A percentile compares a stretch with the other conserved stretches of the same genome.
Evolutionary conservation across 2,113 vertebrate genomes (phyloP).

Genomic region (Calypte anna): DNA sequence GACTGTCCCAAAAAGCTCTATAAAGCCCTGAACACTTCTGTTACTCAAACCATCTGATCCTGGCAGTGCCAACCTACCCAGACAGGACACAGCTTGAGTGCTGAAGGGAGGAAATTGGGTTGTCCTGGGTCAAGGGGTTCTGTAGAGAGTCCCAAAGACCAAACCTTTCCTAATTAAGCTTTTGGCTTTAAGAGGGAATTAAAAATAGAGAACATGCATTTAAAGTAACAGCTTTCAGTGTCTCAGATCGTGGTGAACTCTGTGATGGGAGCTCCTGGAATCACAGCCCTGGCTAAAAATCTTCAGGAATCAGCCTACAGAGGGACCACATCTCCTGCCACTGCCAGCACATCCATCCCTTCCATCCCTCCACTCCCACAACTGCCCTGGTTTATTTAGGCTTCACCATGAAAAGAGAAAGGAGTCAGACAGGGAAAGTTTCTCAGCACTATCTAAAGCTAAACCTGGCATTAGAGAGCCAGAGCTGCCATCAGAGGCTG

Average conservation of each 20-base stretch:
- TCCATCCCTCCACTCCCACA: not conserved
- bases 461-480: not conserved
- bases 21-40: not conserved
- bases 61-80: not conserved
- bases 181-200: not conserved
- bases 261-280: not conserved
- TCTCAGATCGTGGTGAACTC: not conserved
- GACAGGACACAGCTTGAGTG: not conserved
- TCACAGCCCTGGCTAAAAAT: not conserved
- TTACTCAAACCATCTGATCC: not conserved
- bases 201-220: not conserved
- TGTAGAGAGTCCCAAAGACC: not conserved
- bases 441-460: not conserved
- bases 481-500: not conserved
- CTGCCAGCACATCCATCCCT: not conserved
- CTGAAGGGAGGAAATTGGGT: not conserved
- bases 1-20: slow-evolving; percentile 15
- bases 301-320: not conserved
- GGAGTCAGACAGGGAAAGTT: not conserved
- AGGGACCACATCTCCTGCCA: not conserved
- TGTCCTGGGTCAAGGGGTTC: not conserved
- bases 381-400: not conserved
- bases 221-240: not conserved
- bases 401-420: not conserved
- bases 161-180: not conserved